phyloP scores from a whole-genome alignment of 2,113 vertebrate species.

The Danio rerio region DNA sequence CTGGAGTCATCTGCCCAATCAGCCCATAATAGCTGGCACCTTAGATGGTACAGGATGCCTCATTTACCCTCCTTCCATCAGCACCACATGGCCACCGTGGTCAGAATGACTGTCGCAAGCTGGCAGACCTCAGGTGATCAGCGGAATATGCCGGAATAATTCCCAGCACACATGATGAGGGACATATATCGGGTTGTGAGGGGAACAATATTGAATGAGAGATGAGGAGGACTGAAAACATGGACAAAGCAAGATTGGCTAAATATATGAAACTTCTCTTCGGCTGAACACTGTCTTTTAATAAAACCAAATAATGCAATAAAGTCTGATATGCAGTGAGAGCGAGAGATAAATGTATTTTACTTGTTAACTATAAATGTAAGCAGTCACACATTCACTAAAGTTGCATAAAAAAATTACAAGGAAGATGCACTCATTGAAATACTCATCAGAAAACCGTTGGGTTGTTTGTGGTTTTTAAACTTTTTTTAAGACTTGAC shows the following conservation, averaged over 20 bases:
- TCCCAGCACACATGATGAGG: constrained; percentile 43
- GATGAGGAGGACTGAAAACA: constrained; percentile 32
- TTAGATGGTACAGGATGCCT: constrained; percentile 59
- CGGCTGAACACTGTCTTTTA: not conserved
- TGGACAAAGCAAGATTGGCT: not conserved
- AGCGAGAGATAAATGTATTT: not conserved
- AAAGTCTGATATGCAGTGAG: not conserved
- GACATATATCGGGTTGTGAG: constrained; percentile 22
- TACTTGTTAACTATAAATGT: too few species aligned
- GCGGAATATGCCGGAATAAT: constrained; percentile 36
- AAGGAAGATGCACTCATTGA: too few species aligned
- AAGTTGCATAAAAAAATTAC: too few species aligned
- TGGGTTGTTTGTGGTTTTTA: too few species aligned
- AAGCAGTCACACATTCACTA: too few species aligned
- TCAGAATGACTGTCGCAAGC: constrained; percentile 52
- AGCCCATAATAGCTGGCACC: constrained; percentile 67
- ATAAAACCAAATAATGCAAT: not conserved
- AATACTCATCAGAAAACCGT: too few species aligned
- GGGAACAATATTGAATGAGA: constrained; percentile 13
- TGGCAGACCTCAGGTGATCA: constrained; percentile 54
- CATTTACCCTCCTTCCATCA: constrained; percentile 56
- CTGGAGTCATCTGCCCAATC: constrained; percentile 61
- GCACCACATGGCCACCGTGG: constrained; percentile 24
- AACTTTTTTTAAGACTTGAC: too few species aligned
- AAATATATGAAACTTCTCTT: constrained; percentile 3